Conservation (phyloP, 2,113 vertebrate genomes). For the Morone saxatilis region DNA sequence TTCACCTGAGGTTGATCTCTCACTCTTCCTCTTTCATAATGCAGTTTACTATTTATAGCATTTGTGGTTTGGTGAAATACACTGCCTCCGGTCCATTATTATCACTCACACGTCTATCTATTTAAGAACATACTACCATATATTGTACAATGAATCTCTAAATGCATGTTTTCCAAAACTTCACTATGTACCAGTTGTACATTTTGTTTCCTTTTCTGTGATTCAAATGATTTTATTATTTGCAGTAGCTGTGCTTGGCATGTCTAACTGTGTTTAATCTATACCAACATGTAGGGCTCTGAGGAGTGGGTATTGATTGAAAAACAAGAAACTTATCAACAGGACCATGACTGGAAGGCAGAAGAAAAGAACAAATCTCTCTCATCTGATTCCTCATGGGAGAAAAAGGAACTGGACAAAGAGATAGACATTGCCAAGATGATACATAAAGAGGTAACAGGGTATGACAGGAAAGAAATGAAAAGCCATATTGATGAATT, state of each 20-base stretch:
- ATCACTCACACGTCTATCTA: not conserved
- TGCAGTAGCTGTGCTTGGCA: constrained; percentile 69
- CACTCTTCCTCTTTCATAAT: constrained; percentile 44
- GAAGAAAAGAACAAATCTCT: constrained; percentile 76
- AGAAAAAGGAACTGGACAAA: constrained; percentile 77
- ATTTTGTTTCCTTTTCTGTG: constrained; percentile 6
- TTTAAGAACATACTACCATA: not conserved
- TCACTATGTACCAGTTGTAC: not conserved
- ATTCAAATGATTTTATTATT: constrained; percentile 42
- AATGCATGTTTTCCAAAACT: constrained; percentile 16
- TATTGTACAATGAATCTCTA: constrained; percentile 3
- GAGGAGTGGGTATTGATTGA: constrained; percentile 99
- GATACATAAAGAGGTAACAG: constrained; percentile 80
- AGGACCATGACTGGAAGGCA: constrained; percentile 85
- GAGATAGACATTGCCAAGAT: constrained; percentile 76
- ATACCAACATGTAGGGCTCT: constrained; percentile 97
- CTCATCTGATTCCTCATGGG: constrained; percentile 76
- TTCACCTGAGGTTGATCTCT: constrained; percentile 93
- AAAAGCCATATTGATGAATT: constrained; percentile 80
- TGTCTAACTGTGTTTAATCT: constrained; percentile 96
- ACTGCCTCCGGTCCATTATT: constrained; percentile 1
- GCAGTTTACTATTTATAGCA: not conserved
- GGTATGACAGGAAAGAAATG: constrained; percentile 79
- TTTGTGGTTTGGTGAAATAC: constrained; percentile 30
- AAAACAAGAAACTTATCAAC: constrained; percentile 91